Percentiles rank a stretch among this genome's conserved stretches.
These are phyloP conservation scores for Galeopterus variegatus DNA, from an alignment of 2,113 vertebrate species.

Conservation along the genomic window DNA sequence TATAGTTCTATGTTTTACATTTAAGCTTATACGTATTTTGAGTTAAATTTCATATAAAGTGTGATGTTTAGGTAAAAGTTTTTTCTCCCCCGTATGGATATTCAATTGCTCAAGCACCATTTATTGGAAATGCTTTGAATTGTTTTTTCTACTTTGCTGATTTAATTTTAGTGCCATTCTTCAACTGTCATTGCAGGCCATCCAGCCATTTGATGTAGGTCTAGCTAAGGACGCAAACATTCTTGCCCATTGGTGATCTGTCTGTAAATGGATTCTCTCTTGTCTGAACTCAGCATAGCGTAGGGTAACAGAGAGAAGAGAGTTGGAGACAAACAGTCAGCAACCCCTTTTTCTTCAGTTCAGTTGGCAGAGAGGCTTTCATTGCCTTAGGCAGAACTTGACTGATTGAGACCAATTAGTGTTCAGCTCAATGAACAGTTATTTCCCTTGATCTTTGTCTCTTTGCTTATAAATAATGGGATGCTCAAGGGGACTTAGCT, in stretches of 20 bases:
- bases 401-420: background rate
- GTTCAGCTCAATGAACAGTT: background rate
- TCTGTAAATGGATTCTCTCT: background rate
- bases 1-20: background rate
- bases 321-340: background rate
- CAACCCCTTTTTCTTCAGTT: background rate
- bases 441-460: slow-evolving; percentile 64
- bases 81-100: background rate
- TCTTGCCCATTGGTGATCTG: background rate
- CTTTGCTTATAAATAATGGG: background rate
- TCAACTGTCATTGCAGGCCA: background rate
- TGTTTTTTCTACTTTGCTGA: background rate
- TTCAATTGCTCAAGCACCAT: background rate
- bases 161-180: background rate
- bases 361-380: background rate
- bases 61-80: background rate
- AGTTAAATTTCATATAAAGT: background rate
- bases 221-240: background rate
- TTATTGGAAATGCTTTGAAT: background rate
- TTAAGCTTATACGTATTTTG: background rate
- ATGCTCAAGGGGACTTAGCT: slow-evolving; percentile 44
- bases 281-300: background rate
- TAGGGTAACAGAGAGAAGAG: background rate
- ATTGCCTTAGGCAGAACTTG: background rate
- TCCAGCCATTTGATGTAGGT: background rate